phyloP scores from a whole-genome alignment of 2,888 invertebrate species.

The Choristoneura rosaceana region DNA sequence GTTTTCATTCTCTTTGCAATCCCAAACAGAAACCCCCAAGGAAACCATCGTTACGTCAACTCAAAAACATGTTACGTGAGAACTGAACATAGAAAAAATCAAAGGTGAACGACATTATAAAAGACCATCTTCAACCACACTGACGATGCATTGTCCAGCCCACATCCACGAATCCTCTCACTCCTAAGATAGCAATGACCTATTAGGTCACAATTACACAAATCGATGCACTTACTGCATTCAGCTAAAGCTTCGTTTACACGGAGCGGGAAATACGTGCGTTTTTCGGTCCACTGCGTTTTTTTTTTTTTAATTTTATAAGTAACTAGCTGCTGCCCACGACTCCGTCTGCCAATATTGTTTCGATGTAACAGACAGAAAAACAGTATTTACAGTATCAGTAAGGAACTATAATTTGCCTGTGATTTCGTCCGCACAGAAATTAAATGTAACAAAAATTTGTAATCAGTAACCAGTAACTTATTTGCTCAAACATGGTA shows the following conservation, averaged over 20 bases:
- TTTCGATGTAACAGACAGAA: too few relatives aligned
- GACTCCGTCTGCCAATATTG: too few relatives aligned
- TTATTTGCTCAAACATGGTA: too few relatives aligned
- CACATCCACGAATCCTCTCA: slow-evolving; percentile 35
- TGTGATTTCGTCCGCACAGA: too few relatives aligned
- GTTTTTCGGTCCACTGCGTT: too few relatives aligned
- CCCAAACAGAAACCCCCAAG: not conserved
- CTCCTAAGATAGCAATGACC: slow-evolving; percentile 45
- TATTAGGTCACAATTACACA: slow-evolving; percentile 54
- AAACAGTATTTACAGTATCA: too few relatives aligned
- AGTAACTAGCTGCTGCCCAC: too few relatives aligned
- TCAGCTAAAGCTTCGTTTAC: not conserved
- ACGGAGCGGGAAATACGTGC: too few relatives aligned
- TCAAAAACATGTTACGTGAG: slow-evolving; percentile 6
- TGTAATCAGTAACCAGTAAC: too few relatives aligned
- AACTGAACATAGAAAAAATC: not conserved
- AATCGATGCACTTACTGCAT: slow-evolving; percentile 46
- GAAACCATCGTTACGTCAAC: slow-evolving; percentile 12
- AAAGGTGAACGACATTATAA: slow-evolving; percentile 13
- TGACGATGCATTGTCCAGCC: slow-evolving; percentile 17
- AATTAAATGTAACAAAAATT: too few relatives aligned
- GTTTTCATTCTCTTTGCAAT: not conserved
- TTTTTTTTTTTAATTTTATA: too few relatives aligned
- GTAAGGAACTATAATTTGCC: too few relatives aligned
- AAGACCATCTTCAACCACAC: slow-evolving; percentile 12